phyloP scores from a whole-genome alignment of 1,140 invertebrate species.

The Sweltsa coloradensis region DNA sequence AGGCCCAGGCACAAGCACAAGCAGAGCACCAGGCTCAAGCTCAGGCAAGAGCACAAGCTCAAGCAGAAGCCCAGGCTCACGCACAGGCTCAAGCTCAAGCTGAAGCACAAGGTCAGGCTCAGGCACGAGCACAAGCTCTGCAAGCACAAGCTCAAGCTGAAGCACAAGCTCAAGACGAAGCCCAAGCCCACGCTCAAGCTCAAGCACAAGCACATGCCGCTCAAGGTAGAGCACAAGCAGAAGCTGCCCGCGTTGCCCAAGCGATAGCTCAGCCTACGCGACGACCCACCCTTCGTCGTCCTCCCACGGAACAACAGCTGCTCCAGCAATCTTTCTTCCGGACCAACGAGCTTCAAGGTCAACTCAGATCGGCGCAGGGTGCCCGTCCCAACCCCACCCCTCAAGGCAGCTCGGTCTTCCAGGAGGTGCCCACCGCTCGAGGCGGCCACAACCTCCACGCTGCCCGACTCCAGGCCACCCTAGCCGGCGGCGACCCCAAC shows the following conservation, averaged over 20 bases:
- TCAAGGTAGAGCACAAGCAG: neutral
- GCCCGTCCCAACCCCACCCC: too few species aligned
- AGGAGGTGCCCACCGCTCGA: too few species aligned
- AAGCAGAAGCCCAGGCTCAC: conserved; percentile 1
- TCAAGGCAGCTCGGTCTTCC: too few species aligned
- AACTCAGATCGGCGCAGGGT: too few species aligned
- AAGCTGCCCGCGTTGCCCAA: neutral
- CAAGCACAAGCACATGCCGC: neutral
- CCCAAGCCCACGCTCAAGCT: neutral
- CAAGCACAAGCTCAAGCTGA: neutral
- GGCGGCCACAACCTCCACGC: conserved; percentile 2
- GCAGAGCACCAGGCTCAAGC: neutral
- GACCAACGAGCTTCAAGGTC: too few species aligned
- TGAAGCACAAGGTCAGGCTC: neutral
- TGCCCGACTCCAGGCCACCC: conserved; percentile 7
- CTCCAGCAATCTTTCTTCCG: too few species aligned
- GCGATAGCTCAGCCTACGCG: too few species aligned
- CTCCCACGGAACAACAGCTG: too few species aligned
- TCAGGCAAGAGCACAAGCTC: conserved; percentile 1
- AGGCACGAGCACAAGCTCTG: neutral
- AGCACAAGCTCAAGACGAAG: neutral
- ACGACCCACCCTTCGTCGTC: too few species aligned
- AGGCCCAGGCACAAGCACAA: conserved; percentile 7
- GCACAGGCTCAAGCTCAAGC: neutral
- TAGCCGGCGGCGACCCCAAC: conserved; percentile 5